These are phyloP conservation scores for Platygyra sinensis DNA, from an alignment of 64 coral and sea anemone species.

Conservation along the genomic window DNA sequence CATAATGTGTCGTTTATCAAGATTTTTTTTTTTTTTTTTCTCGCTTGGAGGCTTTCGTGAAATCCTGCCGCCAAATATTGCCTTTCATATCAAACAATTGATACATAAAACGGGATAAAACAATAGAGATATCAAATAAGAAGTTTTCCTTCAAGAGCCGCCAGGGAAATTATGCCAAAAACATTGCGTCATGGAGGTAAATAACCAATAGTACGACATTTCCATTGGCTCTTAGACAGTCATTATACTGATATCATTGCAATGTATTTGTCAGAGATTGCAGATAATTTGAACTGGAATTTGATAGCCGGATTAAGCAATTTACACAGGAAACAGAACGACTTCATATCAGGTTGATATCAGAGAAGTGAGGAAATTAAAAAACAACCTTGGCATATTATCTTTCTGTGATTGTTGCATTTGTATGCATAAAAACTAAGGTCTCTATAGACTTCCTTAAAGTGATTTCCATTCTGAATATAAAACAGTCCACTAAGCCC, in stretches of 20 bases:
- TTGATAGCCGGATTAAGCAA: background rate
- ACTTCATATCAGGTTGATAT: background rate
- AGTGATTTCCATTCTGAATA: too few species aligned
- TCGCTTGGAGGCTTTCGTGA: background rate
- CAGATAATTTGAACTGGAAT: background rate
- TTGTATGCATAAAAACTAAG: too few species aligned
- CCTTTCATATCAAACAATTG: background rate
- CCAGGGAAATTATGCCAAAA: slow-evolving; percentile 15
- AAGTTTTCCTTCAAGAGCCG: background rate
- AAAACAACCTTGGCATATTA: too few species aligned
- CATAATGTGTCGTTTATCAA: background rate
- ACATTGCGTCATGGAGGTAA: background rate
- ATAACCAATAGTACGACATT: background rate
- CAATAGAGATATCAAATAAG: background rate
- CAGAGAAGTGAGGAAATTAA: background rate
- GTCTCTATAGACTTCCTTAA: too few species aligned
- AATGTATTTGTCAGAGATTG: background rate
- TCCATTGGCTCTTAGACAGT: background rate
- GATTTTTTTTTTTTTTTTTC: background rate
- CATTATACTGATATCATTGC: background rate
- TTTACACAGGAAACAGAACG: background rate
- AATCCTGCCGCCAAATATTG: background rate
- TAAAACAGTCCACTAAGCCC: too few species aligned
- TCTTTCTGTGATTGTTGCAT: too few species aligned
- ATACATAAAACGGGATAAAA: background rate